Base-by-base conservation (phyloP, 2,113 vertebrate species). In the Phylloscopus trochilus region DNA sequence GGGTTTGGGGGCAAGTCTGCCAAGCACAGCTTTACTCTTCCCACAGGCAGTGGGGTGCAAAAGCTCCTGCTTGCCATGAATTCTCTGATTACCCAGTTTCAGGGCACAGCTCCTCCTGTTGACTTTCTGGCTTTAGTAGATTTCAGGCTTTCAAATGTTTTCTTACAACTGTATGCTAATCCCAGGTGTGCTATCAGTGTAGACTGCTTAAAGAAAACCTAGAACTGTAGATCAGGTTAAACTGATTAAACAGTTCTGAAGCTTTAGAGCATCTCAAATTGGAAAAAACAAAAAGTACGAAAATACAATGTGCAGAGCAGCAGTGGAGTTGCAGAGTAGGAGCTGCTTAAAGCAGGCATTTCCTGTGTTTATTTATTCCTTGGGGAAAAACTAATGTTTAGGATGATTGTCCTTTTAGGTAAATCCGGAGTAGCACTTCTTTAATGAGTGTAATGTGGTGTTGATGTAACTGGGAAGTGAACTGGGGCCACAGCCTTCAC, bases 111-210 rank as follows among this genome's bases (percentile, higher is more conserved):
- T 93, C 33, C 53, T 91, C 62, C 69, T 94, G 62, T 94, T 96
- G 88, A 94, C 76, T 95, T 95, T 93, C 56, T 68, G 70, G 66
- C 92, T 96, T 89, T 83, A 76, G 74, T 56, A 90, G 83, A 87
- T 68, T 49, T 72, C 23, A 31, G 80, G 88, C 79, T 95, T 96
- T 87, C 75, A 90, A 87, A 51, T 3, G 3, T 87, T 80, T 30
- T 75, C 73, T 89, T 92, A 87, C 72, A 81, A 86, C 15, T 0
- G 0, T 69, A 15, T 76, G 16, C 44, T 90, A 89, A 92, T 92
- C 83, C 78, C 37, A 73, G 41, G 13, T 0, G 0, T 89, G n/a
- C 63, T 83, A 49, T 72, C 85, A 67, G 15, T 74, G 87, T 85
- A 83, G 80, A 68, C 68, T 72, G 26, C 87, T 90, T 94, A 62